Percentiles rank a stretch among this genome's conserved stretches.
Conservation (phyloP, 2,797 vertebrate species). For the Chaetophractus vellerosus region DNA sequence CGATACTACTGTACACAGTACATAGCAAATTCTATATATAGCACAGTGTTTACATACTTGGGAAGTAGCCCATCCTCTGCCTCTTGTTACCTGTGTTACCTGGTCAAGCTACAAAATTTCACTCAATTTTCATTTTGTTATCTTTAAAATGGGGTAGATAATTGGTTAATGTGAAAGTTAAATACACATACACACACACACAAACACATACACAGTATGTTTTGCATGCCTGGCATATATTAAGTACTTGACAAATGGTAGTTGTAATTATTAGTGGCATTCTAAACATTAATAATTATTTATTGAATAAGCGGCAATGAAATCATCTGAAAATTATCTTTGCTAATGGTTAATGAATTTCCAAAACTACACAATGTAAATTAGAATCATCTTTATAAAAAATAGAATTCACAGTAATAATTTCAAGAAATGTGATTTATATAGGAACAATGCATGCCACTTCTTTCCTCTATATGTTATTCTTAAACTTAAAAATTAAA, state of each 20-base stretch:
- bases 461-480: neutral
- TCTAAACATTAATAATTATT: neutral
- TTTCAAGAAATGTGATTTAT: conserved; percentile 10
- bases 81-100: neutral
- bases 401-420: neutral
- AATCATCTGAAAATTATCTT: conserved; percentile 5
- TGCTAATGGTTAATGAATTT: neutral
- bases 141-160: neutral
- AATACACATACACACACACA: neutral
- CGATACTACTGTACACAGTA: neutral
- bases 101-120: neutral
- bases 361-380: neutral
- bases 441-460: neutral
- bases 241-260: neutral
- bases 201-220: neutral
- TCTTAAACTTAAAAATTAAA: neutral
- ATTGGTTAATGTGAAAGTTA: conserved; percentile 12
- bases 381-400: neutral
- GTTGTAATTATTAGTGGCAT: neutral
- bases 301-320: conserved; percentile 42
- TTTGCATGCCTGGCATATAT: neutral
- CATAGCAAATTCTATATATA: neutral
- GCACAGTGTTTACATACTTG: neutral
- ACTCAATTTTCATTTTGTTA: neutral
- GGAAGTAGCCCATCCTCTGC: neutral